Conservation (phyloP, 1,140 invertebrate genomes). For the honey bee (Apis mellifera) region DNA sequence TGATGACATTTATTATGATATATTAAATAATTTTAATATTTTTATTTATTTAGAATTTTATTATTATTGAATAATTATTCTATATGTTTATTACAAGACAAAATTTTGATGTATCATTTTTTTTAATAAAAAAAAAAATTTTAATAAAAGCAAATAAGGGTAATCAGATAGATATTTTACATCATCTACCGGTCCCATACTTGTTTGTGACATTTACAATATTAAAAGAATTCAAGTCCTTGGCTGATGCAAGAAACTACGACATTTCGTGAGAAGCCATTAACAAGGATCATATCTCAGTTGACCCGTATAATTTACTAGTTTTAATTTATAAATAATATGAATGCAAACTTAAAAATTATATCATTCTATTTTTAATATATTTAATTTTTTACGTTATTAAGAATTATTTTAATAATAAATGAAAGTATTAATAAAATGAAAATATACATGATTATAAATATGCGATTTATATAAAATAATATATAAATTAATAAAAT, state of each 20-base stretch:
- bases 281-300: slow-evolving; percentile 34
- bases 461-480: not conserved
- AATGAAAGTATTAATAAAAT: not conserved
- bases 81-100: not conserved
- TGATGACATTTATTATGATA: no score
- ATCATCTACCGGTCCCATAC: slow-evolving; percentile 79
- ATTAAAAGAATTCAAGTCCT: slow-evolving; percentile 70
- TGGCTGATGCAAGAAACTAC: slow-evolving; percentile 79
- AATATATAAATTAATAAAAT: not conserved
- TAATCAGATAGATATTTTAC: slow-evolving; percentile 76
- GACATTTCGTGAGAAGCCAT: slow-evolving; percentile 73
- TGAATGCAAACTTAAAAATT: not conserved
- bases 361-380: no score
- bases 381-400: not conserved
- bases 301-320: slow-evolving; percentile 39
- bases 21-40: not conserved
- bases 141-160: slow-evolving; percentile 50
- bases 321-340: not conserved
- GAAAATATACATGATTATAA: not conserved
- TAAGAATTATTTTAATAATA: not conserved
- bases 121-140: slow-evolving; percentile 34
- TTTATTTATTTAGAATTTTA: not conserved
- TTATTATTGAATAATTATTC: not conserved
- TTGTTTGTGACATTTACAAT: slow-evolving; percentile 69
- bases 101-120: not conserved